A percentile compares a stretch with the other conserved stretches of the same genome.
These are phyloP conservation scores for Buathra laborator DNA, from an alignment of 2,888 invertebrate species.

Conservation along the genomic window DNA sequence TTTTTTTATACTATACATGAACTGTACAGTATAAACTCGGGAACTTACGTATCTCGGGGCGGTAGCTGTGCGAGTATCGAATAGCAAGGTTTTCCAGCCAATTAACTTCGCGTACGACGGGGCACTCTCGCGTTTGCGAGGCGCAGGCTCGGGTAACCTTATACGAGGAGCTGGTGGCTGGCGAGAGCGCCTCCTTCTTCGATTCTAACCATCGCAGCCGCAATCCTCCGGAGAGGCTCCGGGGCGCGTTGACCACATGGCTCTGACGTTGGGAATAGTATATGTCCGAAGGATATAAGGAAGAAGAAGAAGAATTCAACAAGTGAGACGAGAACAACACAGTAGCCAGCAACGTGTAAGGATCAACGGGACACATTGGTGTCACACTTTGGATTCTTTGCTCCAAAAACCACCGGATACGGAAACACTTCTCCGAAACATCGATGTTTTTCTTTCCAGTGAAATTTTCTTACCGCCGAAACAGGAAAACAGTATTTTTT, in stretches of 20 bases:
- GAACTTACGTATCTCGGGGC: slow-evolving; percentile 79
- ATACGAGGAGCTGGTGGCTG: slow-evolving; percentile 73
- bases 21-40: slow-evolving; percentile 49
- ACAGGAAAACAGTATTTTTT: background rate
- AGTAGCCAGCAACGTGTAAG: slow-evolving; percentile 45
- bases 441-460: background rate
- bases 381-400: slow-evolving; percentile 50
- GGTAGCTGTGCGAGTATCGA: slow-evolving; percentile 81
- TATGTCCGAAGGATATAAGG: slow-evolving; percentile 42
- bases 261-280: slow-evolving; percentile 58
- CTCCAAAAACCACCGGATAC: background rate
- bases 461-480: background rate
- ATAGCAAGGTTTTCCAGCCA: slow-evolving; percentile 84
- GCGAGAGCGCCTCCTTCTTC: slow-evolving; percentile 47
- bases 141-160: slow-evolving; percentile 80
- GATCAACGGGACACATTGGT: slow-evolving; percentile 35
- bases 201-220: slow-evolving; percentile 13
- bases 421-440: background rate
- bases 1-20: slow-evolving; percentile 29
- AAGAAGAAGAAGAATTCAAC: slow-evolving; percentile 47
- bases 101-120: slow-evolving; percentile 79
- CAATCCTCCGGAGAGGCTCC: slow-evolving; percentile 36
- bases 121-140: slow-evolving; percentile 71
- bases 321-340: slow-evolving; percentile 46
- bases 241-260: slow-evolving; percentile 81